Evolutionary conservation across 2,888 invertebrate species (phyloP), one percentile per base, ranked within the genome.

Genomic region (Iselma pallidipennis): DNA sequence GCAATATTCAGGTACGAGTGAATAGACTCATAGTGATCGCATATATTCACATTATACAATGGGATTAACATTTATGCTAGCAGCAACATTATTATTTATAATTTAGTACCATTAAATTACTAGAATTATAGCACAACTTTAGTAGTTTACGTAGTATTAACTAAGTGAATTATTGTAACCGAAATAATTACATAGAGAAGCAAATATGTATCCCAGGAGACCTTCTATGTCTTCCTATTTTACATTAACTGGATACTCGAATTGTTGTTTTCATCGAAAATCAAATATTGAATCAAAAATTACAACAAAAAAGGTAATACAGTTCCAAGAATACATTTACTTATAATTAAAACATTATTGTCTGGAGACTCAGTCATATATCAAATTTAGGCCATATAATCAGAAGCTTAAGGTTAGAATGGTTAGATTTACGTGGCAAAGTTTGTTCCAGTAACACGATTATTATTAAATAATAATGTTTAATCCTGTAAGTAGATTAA

Each of bases 101-200:
- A 71, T 71, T 70, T 68, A 70, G 56, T 61, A 62, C 62, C 68
- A 67, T 71, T 68, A 70, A 69, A 71, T 71, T 71, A 70, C 57
- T 63, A 64, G 67, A 70, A 71, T 70, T 70, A 70, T 67, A 68
- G 66, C 61, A 51, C 55, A 71, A 71, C 66, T 71, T 71, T 61
- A 68, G 66, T 66, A 67, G 68, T 68, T 69, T 67, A 57, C 65
- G 63, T 68, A 55, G 55, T 71, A 67, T 67, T 67, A 63, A 60
- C 68, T 66, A 70, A 70, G 71, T 66, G 66, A 71, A 71, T 69
- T 71, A 71, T 70, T 71, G 67, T 70, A 62, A 70, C 69, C 63
- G 57, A 67, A 67, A 70, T 71, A 70, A 70, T 70, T 66, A 70
- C 65, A 49, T 51, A 59, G 63, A 60, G 64, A 67, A 66, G 60